Percentiles rank a stretch among this genome's conserved stretches.
phyloP scores from a whole-genome alignment of 2,797 vertebrate species.

The Melanotaenia parkinsoni region DNA sequence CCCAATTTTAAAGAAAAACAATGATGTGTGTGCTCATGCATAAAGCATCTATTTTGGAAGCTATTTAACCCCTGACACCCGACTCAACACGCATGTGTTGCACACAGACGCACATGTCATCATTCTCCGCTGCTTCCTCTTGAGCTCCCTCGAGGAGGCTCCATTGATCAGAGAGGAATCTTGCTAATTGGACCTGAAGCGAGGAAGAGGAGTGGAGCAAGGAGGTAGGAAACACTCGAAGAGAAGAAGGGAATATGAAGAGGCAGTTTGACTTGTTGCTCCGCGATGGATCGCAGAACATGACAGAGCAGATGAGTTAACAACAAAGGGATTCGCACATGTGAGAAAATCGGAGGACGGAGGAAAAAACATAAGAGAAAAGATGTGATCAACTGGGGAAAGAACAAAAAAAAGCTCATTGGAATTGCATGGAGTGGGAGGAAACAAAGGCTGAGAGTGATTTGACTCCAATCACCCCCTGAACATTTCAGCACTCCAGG shows the following conservation, averaged over 20 bases:
- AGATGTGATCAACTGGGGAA: not conserved
- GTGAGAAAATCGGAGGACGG: slow-evolving; percentile 16
- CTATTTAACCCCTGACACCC: slow-evolving; percentile 34
- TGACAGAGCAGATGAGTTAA: slow-evolving; percentile 28
- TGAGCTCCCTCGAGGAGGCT: slow-evolving; percentile 54
- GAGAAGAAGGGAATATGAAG: slow-evolving; percentile 32
- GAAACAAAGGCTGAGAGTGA: slow-evolving; percentile 49
- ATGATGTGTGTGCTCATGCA: slow-evolving; percentile 31
- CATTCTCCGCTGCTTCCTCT: slow-evolving; percentile 41
- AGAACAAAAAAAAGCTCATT: not conserved
- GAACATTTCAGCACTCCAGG: slow-evolving; percentile 59
- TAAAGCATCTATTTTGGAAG: slow-evolving; percentile 29
- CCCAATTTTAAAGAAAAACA: slow-evolving; percentile 7
- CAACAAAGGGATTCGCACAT: slow-evolving; percentile 34
- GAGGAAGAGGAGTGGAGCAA: slow-evolving; percentile 17
- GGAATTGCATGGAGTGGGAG: slow-evolving; percentile 28
- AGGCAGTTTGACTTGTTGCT: slow-evolving; percentile 59
- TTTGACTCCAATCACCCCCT: slow-evolving; percentile 69
- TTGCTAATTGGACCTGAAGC: slow-evolving; percentile 78
- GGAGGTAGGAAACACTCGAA: slow-evolving; percentile 20
- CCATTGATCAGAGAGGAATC: slow-evolving; percentile 81
- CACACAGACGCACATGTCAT: slow-evolving; percentile 44
- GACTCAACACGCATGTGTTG: slow-evolving; percentile 32
- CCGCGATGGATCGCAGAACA: slow-evolving; percentile 30
- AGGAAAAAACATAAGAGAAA: slow-evolving; percentile 17